These are phyloP conservation scores for Porites australiensis DNA, from an alignment of 64 coral and sea anemone genomes.

Conservation along the genomic window DNA sequence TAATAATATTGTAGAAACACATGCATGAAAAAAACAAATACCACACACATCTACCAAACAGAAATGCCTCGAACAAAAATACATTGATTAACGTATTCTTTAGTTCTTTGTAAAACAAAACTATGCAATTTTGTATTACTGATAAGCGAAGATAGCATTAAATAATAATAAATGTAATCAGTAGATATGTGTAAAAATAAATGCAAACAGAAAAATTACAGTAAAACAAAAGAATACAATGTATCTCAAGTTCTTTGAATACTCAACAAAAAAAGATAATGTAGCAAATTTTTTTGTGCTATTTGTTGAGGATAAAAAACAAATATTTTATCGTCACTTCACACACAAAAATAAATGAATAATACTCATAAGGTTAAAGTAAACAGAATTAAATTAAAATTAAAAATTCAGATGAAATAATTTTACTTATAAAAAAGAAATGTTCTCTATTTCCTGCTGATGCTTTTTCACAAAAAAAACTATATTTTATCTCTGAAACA, in stretches of 20 bases:
- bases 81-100: background rate
- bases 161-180: slow-evolving; percentile 19
- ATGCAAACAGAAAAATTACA: background rate
- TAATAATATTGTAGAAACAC: no score
- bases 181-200: background rate
- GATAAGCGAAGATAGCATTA: slow-evolving; percentile 10
- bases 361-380: no score
- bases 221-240: background rate
- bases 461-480: background rate
- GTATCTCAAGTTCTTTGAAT: background rate
- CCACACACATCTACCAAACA: background rate
- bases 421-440: background rate
- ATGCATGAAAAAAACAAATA: no score
- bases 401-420: background rate
- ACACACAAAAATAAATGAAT: background rate
- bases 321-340: background rate
- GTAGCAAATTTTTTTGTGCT: background rate
- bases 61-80: background rate
- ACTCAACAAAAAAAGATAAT: background rate
- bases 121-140: background rate
- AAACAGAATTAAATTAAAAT: background rate
- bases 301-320: background rate
- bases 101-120: slow-evolving; percentile 13
- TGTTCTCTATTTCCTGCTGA: background rate
- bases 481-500: background rate